Percentiles rank a stretch among this genome's conserved stretches.
These are phyloP conservation scores for Galaxea fascicularis DNA, from an alignment of 92 coral and sea anemone genomes.

Conservation along the genomic window DNA sequence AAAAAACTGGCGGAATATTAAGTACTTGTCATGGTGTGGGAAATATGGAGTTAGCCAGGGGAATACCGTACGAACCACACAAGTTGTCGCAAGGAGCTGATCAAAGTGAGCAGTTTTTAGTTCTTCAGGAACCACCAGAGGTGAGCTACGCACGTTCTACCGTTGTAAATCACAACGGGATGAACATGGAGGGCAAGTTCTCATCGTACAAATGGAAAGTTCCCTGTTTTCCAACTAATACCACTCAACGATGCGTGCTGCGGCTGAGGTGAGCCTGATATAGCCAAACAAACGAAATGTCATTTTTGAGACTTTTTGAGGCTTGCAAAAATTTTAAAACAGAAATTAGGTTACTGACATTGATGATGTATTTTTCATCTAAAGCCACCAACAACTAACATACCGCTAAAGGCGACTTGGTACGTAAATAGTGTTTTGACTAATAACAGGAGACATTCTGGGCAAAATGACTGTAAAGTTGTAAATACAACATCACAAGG, in stretches of 20 bases:
- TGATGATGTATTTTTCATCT: too few relatives aligned
- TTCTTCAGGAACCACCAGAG: constrained; percentile 20
- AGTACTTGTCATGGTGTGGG: constrained; percentile 21
- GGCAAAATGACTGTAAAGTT: too few relatives aligned
- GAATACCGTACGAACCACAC: constrained; percentile 21
- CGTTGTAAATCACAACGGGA: constrained; percentile 46
- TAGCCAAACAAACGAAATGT: too few relatives aligned
- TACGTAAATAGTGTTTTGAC: too few relatives aligned
- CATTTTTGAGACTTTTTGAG: too few relatives aligned
- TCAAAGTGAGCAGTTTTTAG: constrained; percentile 8
- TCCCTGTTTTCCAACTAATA: constrained; percentile 38
- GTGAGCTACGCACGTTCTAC: constrained; percentile 37
- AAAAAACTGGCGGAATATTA: constrained; percentile 19
- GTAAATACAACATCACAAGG: too few relatives aligned
- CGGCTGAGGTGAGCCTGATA: constrained; percentile 45
- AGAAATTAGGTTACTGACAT: too few relatives aligned
- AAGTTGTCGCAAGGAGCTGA: constrained; percentile 37
- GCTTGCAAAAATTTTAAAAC: too few relatives aligned
- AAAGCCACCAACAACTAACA: too few relatives aligned
- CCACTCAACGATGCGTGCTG: constrained; percentile 35
- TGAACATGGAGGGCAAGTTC: constrained; percentile 44
- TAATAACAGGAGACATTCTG: too few relatives aligned
- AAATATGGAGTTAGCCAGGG: constrained; percentile 9
- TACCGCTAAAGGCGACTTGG: too few relatives aligned
- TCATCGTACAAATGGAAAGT: constrained; percentile 45